Conservation (phyloP, 2,797 vertebrate genomes). For the Otus scops region DNA sequence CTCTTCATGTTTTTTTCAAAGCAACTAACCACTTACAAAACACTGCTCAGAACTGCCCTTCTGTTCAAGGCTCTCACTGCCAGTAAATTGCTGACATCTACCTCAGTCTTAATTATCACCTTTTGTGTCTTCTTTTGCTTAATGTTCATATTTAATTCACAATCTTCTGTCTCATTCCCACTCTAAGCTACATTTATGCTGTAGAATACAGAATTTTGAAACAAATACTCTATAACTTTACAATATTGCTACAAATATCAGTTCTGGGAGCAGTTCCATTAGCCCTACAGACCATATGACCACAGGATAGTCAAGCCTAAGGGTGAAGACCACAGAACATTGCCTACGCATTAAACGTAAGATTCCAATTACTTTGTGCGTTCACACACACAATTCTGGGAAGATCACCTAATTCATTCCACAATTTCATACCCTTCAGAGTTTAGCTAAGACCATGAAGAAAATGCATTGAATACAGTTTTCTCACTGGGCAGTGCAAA, state of each 20-base stretch:
- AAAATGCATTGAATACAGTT: neutral
- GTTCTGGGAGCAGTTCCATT: neutral
- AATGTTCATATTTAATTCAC: neutral
- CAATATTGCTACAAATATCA: neutral
- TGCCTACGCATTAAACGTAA: neutral
- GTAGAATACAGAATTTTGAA: neutral
- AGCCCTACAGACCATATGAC: neutral
- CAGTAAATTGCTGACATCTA: neutral
- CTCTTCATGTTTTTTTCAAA: neutral
- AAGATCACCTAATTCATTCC: neutral
- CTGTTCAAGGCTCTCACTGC: neutral
- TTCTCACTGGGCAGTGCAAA: neutral
- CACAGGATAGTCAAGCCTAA: neutral
- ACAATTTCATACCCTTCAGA: neutral
- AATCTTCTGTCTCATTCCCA: neutral
- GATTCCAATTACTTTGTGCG: neutral
- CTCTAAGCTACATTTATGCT: neutral
- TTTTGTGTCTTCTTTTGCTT: neutral
- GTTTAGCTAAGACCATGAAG: neutral
- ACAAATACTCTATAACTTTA: neutral
- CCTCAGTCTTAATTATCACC: neutral
- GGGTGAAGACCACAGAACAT: fast-evolving
- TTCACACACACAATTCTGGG: neutral
- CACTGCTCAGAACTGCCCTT: neutral
- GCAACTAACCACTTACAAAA: neutral